Percentiles rank a stretch among this genome's conserved stretches.
Evolutionary conservation across 2,797 vertebrate genomes (phyloP).

Genomic region (Crossoptilon crossoptilon): DNA sequence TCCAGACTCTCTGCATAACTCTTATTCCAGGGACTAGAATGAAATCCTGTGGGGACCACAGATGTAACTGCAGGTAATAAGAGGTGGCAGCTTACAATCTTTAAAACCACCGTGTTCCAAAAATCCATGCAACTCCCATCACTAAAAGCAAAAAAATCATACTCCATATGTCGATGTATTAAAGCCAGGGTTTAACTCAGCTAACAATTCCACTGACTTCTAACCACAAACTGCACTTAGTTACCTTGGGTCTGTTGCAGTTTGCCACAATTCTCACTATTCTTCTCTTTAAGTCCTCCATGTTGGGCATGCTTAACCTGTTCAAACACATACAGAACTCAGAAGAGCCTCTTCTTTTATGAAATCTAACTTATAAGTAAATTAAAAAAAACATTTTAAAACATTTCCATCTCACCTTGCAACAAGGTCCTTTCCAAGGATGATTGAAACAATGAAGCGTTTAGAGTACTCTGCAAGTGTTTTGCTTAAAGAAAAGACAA

Average conservation of each 20-base stretch:
- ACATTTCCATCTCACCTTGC: slow-evolving; percentile 85
- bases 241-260: slow-evolving; percentile 95
- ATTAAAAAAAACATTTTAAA: neutral
- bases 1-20: neutral
- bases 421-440: slow-evolving; percentile 95
- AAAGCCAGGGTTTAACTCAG: neutral
- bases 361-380: neutral
- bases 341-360: neutral
- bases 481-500: slow-evolving; percentile 82
- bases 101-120: neutral
- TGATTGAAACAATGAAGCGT: slow-evolving; percentile 90
- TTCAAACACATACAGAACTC: neutral
- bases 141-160: neutral
- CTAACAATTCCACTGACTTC: neutral
- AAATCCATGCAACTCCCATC: neutral
- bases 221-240: neutral
- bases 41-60: neutral
- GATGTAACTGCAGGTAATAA: neutral
- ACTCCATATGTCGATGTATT: neutral
- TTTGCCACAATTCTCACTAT: slow-evolving; percentile 93
- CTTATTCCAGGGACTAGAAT: neutral
- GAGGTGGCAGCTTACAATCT: neutral
- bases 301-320: slow-evolving; percentile 95
- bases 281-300: slow-evolving; percentile 93
- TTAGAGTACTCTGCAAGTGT: slow-evolving; percentile 92